Evolutionary conservation across 2,888 invertebrate genomes (phyloP).

Genomic region (Balanococcus diminutus): DNA sequence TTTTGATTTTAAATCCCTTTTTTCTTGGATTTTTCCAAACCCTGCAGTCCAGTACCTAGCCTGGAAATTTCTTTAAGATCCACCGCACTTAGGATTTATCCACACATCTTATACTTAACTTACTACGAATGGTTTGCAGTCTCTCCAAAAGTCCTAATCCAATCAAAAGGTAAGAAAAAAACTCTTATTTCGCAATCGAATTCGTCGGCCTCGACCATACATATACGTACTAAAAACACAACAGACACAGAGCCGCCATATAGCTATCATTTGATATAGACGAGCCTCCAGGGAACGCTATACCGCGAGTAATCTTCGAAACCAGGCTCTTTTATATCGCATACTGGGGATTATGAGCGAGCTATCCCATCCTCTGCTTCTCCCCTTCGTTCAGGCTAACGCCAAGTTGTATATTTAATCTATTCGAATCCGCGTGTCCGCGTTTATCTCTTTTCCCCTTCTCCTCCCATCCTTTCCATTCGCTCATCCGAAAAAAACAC

Average conservation of each 20-base stretch:
- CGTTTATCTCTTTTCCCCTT: neutral
- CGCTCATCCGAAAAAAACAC: neutral
- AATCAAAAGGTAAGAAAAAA: too few relatives aligned
- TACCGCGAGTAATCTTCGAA: conserved; percentile 11
- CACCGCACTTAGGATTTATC: too few relatives aligned
- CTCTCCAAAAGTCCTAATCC: too few relatives aligned
- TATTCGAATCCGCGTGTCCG: neutral
- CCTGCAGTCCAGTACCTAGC: too few relatives aligned
- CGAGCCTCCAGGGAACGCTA: neutral
- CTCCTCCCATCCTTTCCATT: neutral
- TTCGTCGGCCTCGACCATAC: too few relatives aligned
- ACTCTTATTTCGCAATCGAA: too few relatives aligned
- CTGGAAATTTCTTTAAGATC: too few relatives aligned
- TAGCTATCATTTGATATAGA: neutral
- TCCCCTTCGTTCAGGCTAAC: neutral
- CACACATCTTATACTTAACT: too few relatives aligned
- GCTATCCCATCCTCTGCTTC: neutral
- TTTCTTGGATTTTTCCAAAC: too few relatives aligned
- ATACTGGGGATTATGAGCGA: neutral
- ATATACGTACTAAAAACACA: too few relatives aligned
- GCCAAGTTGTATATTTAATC: neutral
- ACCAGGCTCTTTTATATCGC: conserved; percentile 11
- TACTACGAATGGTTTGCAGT: too few relatives aligned
- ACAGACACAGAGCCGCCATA: neutral
- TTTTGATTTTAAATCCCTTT: too few relatives aligned